These are phyloP conservation scores for Amphiprion percula DNA, from an alignment of 2,113 vertebrate genomes.

Conservation along the genomic window DNA sequence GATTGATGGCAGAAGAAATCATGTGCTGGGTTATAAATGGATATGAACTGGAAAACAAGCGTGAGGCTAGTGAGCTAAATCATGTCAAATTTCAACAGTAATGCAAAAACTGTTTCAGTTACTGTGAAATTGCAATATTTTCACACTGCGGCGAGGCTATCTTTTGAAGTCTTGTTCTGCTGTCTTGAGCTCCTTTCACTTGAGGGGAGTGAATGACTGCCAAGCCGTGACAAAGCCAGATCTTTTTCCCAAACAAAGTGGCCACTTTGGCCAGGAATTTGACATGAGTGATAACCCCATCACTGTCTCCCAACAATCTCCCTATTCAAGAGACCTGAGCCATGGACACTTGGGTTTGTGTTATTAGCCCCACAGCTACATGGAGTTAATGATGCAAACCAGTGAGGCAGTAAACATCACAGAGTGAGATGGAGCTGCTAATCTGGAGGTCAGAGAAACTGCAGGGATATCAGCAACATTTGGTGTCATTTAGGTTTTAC, in stretches of 20 bases:
- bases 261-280: slow-evolving; percentile 79
- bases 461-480: background rate
- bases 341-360: slow-evolving; percentile 70
- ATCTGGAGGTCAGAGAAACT: slow-evolving; percentile 14
- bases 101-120: background rate
- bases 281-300: slow-evolving; percentile 75
- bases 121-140: slow-evolving; percentile 8
- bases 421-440: background rate
- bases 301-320: slow-evolving; percentile 57
- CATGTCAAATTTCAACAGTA: background rate
- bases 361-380: slow-evolving; percentile 71
- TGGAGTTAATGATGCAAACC: slow-evolving; percentile 70
- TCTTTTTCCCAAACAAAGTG: slow-evolving; percentile 81
- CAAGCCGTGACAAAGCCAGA: slow-evolving; percentile 73
- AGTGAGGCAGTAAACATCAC: slow-evolving; percentile 50
- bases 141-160: background rate
- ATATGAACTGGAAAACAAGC: background rate
- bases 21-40: background rate
- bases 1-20: slow-evolving; percentile 27
- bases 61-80: background rate
- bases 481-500: background rate
- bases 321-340: slow-evolving; percentile 73
- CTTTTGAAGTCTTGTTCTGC: slow-evolving; percentile 47
- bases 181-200: slow-evolving; percentile 67
- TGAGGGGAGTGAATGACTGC: slow-evolving; percentile 58